A percentile compares a stretch with the other conserved stretches of the same genome.
Conservation (phyloP, 1,140 invertebrate genomes). For the Laodelphax striatellus region DNA sequence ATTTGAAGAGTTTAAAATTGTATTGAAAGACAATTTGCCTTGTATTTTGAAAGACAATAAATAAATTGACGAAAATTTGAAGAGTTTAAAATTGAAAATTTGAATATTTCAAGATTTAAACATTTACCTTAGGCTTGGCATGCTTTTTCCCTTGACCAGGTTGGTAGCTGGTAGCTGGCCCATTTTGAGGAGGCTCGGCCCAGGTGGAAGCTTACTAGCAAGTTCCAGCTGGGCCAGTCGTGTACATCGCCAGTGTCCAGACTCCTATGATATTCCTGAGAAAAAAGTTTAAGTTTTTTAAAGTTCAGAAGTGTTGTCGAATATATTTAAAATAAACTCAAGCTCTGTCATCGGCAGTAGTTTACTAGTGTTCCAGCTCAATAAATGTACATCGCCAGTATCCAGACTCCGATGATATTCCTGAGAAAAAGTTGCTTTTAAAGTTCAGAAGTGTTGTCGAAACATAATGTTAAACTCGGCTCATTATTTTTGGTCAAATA, state of each 20-base stretch:
- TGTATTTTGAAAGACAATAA: too few relatives aligned
- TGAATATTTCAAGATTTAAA: neutral
- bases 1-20: too few relatives aligned
- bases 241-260: constrained; percentile 62
- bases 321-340: too few relatives aligned
- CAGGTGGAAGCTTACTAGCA: constrained; percentile 46
- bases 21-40: too few relatives aligned
- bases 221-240: constrained; percentile 51
- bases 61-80: too few relatives aligned
- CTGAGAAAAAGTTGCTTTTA: constrained; percentile 35
- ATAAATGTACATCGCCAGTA: constrained; percentile 54
- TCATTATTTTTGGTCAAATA: too few relatives aligned
- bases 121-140: constrained; percentile 80
- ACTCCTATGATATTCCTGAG: constrained; percentile 63
- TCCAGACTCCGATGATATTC: constrained; percentile 69
- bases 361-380: too few relatives aligned
- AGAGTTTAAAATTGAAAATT: too few relatives aligned
- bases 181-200: constrained; percentile 28
- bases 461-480: too few relatives aligned
- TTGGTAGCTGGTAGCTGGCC: constrained; percentile 46
- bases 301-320: too few relatives aligned
- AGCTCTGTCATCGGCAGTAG: too few relatives aligned
- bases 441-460: too few relatives aligned
- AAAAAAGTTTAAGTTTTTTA: constrained; percentile 14
- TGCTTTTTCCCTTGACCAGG: constrained; percentile 85